Evolutionary conservation across 2,797 vertebrate species (phyloP), one percentile per base, ranked within the genome.

Genomic region (Pangasius sanitwongsei): DNA sequence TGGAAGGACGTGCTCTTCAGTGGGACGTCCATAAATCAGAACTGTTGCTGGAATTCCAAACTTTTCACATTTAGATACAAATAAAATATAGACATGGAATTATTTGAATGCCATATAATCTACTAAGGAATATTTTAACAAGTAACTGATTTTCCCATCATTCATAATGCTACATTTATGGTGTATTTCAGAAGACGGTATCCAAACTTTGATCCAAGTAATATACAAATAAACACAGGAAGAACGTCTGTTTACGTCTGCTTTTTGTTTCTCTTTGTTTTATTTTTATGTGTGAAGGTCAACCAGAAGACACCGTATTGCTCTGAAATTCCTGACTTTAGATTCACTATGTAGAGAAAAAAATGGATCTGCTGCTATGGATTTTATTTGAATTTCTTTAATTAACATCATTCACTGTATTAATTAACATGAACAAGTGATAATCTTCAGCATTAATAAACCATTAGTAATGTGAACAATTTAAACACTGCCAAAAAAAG

Each of bases 1-100:
- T n/a, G 44, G 44, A 8, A 8, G 75, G 69, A 89, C 86, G 70
- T 89, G 83, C 34, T 78, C 70, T 77, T 13, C 6, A 6, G 53
- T 53, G 59, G 74, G 80, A 65, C 48, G 61, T 67, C 85, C 34
- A 23, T 57, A 50, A 83, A 81, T 20, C 77, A 20, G n/a, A 48
- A 8, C 41, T n/a, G 12, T 55, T 20, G 7, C 15, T 31, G n/a
- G n/a, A 57, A 37, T n/a, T 9, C 4, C 28, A 31, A 48, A 48
- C 8, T 9, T 2, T 48, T 83, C 23, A 8, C 12, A 34, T 55
- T 55, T 31, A 37, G 12, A 37, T 81, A 12, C 28, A 50, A n/a
- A 53, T 8, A n/a, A 18, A 53, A 53, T 15, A 7, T 9, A 11
- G 5, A 12, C 11, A 11, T 11, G 18, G 20, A 13, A 13, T 50